phyloP scores from a whole-genome alignment of 1,140 invertebrate species.

The Saxidomus purpurata region DNA sequence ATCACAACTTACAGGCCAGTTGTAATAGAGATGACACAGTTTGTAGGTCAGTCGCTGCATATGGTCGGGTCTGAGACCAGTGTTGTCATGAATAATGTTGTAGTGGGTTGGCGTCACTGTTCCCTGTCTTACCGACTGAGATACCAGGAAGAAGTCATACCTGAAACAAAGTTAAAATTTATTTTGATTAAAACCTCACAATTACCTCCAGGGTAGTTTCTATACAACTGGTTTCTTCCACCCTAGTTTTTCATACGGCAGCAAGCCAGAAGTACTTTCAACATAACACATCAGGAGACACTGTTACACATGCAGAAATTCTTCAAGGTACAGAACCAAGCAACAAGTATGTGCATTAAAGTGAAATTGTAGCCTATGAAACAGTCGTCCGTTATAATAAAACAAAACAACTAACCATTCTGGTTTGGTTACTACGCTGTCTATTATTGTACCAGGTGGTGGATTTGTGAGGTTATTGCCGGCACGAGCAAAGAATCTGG shows the following conservation, averaged over 20 bases:
- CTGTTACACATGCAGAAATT: too few species aligned
- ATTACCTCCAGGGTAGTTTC: too few species aligned
- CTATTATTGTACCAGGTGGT: conserved; percentile 93
- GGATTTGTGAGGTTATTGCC: conserved; percentile 75
- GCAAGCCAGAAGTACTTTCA: background rate
- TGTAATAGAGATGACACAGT: conserved; percentile 93
- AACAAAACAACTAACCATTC: conserved; percentile 88
- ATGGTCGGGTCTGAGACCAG: conserved; percentile 89
- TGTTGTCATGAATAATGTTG: conserved; percentile 91
- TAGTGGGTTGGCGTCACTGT: conserved; percentile 93
- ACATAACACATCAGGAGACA: background rate
- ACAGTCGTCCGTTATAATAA: too few species aligned
- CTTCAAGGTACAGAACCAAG: too few species aligned
- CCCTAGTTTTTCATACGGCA: too few species aligned
- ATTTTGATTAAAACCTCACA: too few species aligned
- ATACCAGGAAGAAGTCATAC: conserved; percentile 94
- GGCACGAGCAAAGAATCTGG: conserved; percentile 88
- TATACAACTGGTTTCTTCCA: too few species aligned
- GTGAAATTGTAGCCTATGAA: too few species aligned
- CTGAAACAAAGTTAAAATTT: conserved; percentile 83
- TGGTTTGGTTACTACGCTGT: conserved; percentile 92
- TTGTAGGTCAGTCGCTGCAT: conserved; percentile 93
- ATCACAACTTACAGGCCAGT: conserved; percentile 92
- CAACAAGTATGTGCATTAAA: too few species aligned
- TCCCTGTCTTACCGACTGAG: conserved; percentile 91